These are phyloP conservation scores for Paralinhomoeus sp. DNA, from an alignment of 2,888 invertebrate genomes.

Conservation along the genomic window DNA sequence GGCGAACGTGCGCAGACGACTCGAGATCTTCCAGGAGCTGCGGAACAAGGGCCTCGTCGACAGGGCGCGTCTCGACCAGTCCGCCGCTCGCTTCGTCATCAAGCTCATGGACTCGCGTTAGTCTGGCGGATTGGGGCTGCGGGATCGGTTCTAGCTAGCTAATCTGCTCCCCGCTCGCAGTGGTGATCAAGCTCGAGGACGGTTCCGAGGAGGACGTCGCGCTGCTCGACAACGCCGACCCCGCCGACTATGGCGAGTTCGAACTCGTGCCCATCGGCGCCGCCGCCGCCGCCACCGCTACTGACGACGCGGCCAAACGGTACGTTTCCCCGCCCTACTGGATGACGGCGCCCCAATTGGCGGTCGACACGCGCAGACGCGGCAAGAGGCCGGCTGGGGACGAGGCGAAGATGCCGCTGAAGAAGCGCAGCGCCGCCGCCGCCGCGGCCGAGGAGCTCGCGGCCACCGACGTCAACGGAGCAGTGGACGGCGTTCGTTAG, in stretches of 20 bases:
- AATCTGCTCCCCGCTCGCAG: conserved; percentile 26
- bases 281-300: neutral
- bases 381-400: neutral
- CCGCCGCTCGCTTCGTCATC: conserved; percentile 49
- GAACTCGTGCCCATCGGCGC: no score
- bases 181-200: conserved; percentile 85
- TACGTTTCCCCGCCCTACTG: no score
- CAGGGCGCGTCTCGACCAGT: conserved; percentile 57
- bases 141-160: neutral
- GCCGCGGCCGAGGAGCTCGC: no score
- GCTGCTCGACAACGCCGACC: conserved; percentile 39
- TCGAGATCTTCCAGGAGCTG: conserved; percentile 59
- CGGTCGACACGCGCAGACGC: no score
- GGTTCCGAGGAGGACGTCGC: conserved; percentile 51
- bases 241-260: no score
- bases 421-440: no score
- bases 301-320: no score
- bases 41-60: conserved; percentile 45
- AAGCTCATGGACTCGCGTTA: conserved; percentile 58
- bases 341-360: no score
- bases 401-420: no score
- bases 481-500: no score
- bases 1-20: conserved; percentile 42
- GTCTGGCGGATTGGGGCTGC: neutral
- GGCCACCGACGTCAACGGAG: conserved; percentile 24